A percentile compares a stretch with the other conserved stretches of the same genome.
These are phyloP conservation scores for Pollicipes pollicipes DNA, from an alignment of 1,140 invertebrate genomes.

Conservation along the genomic window DNA sequence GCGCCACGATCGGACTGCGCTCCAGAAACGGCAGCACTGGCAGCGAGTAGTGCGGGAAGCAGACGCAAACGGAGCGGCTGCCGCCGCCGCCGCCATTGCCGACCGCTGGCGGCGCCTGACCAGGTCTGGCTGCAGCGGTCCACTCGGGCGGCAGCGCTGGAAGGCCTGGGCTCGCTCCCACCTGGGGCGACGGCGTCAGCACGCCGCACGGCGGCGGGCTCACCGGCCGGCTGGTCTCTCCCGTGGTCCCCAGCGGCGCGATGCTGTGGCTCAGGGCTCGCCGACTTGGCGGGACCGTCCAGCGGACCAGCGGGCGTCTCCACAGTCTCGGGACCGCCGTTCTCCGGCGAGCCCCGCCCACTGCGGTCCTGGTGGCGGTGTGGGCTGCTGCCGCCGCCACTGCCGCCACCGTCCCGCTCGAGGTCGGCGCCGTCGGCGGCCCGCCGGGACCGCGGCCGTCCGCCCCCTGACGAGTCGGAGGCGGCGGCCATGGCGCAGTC, in stretches of 20 bases:
- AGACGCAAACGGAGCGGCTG: neutral
- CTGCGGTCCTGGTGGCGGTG: neutral
- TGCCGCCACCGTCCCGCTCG: neutral
- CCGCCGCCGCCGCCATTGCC: too few relatives aligned
- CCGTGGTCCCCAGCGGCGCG: neutral
- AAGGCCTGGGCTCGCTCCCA: too few relatives aligned
- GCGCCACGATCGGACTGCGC: neutral
- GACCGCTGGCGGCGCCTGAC: too few relatives aligned
- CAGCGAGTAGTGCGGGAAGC: neutral
- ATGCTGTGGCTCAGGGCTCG: too few relatives aligned
- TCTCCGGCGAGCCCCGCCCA: neutral
- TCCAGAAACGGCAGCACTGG: neutral
- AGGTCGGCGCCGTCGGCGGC: too few relatives aligned
- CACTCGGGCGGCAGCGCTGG: too few relatives aligned
- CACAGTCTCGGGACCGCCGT: too few relatives aligned
- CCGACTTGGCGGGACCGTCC: neutral
- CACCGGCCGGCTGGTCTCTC: neutral
- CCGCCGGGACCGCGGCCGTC: too few relatives aligned
- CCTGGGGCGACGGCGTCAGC: too few relatives aligned
- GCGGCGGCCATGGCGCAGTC: too few relatives aligned
- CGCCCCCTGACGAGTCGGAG: too few relatives aligned
- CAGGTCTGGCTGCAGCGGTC: neutral
- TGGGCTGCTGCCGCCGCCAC: neutral
- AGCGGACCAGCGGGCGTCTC: too few relatives aligned
- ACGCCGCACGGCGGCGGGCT: neutral